A percentile compares a stretch with the other conserved stretches of the same genome.
Evolutionary conservation across 1,140 invertebrate species (phyloP).

Genomic region (Lerema accius): DNA sequence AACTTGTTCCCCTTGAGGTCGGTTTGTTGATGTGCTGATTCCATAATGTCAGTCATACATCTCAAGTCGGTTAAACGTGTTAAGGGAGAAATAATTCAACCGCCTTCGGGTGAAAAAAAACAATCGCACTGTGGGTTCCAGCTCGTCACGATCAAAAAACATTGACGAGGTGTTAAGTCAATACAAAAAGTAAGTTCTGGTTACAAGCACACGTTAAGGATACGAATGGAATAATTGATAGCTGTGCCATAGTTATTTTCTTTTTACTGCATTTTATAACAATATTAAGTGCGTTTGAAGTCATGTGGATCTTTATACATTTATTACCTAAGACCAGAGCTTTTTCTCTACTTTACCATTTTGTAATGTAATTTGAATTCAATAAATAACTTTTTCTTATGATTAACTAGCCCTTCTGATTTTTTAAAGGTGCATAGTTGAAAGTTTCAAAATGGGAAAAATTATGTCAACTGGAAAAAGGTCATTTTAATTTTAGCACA

Average conservation of each 20-base stretch:
- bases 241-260: neutral
- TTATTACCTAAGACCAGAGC: too few species aligned
- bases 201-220: conserved; percentile 2
- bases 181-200: conserved; percentile 22
- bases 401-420: too few species aligned
- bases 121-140: conserved; percentile 33
- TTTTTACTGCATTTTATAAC: neutral
- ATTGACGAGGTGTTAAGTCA: conserved; percentile 42
- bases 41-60: conserved; percentile 66
- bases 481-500: too few species aligned
- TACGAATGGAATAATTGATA: conserved; percentile 19
- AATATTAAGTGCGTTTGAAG: neutral
- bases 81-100: conserved; percentile 61
- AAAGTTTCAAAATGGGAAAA: too few species aligned
- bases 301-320: too few species aligned
- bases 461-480: too few species aligned
- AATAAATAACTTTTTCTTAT: too few species aligned
- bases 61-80: conserved; percentile 58
- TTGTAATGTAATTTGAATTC: too few species aligned
- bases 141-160: conserved; percentile 42
- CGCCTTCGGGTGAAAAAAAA: conserved; percentile 42
- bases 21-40: conserved; percentile 66
- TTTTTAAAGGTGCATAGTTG: too few species aligned
- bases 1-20: conserved; percentile 53
- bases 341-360: too few species aligned